Conservation (phyloP, 2,797 vertebrate genomes). For the Typhlichthys eigenmanni region DNA sequence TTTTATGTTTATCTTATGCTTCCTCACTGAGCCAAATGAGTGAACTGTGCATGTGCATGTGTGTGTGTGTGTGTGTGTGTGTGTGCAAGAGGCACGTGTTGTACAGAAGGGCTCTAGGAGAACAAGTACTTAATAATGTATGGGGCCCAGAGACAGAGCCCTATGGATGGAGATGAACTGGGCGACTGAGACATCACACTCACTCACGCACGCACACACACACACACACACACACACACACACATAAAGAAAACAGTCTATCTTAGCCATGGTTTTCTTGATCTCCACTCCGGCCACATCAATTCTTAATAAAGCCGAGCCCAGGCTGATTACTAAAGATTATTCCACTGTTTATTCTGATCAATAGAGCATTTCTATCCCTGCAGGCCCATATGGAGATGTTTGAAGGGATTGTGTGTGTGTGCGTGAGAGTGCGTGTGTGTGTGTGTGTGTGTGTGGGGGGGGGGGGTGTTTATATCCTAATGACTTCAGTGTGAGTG, state of each 20-base stretch:
- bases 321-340: slow-evolving; percentile 88
- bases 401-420: slow-evolving; percentile 51
- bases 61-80: slow-evolving; percentile 24
- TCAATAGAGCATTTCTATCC: slow-evolving; percentile 72
- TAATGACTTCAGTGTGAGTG: slow-evolving; percentile 56
- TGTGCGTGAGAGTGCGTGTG: slow-evolving; percentile 31
- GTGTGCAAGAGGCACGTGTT: slow-evolving; percentile 68
- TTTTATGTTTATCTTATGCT: slow-evolving; percentile 2
- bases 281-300: slow-evolving; percentile 81
- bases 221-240: slow-evolving; percentile 45
- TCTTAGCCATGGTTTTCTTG: slow-evolving; percentile 48
- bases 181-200: slow-evolving; percentile 84
- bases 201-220: slow-evolving; percentile 77
- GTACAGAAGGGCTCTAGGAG: slow-evolving; percentile 77
- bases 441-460: slow-evolving; percentile 41
- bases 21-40: background rate
- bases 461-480: slow-evolving; percentile 50
- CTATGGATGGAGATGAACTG: slow-evolving; percentile 87
- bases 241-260: slow-evolving; percentile 25
- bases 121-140: slow-evolving; percentile 89
- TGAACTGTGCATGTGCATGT: slow-evolving; percentile 5
- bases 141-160: slow-evolving; percentile 81
- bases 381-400: slow-evolving; percentile 54
- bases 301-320: slow-evolving; percentile 91
- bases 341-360: slow-evolving; percentile 92